Percentiles rank a stretch among this genome's conserved stretches.
Conservation (phyloP, 2,888 invertebrate species). For the Myopa testacea region DNA sequence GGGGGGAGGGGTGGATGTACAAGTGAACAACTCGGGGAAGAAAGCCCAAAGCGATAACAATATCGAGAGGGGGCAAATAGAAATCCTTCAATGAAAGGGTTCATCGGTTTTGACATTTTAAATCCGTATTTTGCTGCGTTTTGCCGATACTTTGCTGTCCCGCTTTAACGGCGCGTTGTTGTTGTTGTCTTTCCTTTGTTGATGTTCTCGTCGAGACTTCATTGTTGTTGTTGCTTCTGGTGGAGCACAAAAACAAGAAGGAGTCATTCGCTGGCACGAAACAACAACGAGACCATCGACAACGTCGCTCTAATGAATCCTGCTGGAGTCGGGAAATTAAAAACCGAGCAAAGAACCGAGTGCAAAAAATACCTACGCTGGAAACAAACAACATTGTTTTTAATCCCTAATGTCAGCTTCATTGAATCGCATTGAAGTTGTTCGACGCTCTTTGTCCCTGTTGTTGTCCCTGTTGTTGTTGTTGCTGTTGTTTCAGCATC, state of each 20-base stretch:
- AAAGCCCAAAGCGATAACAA: background rate
- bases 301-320: conserved; percentile 20
- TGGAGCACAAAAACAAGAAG: background rate
- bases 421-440: conserved; percentile 17
- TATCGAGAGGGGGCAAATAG: background rate
- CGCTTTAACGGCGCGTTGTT: conserved; percentile 1
- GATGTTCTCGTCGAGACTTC: background rate
- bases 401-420: conserved; percentile 29
- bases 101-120: background rate
- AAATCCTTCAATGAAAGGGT: conserved; percentile 19
- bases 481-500: background rate
- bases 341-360: conserved; percentile 15
- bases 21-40: background rate
- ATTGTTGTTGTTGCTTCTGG: conserved; percentile 11
- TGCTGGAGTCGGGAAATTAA: conserved; percentile 25
- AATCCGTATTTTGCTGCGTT: background rate
- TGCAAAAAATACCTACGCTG: conserved; percentile 8
- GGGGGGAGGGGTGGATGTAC: background rate
- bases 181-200: conserved; percentile 1
- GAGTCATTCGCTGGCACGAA: background rate
- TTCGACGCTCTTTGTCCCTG: background rate
- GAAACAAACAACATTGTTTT: conserved; percentile 24
- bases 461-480: conserved; percentile 5
- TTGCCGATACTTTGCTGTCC: background rate
- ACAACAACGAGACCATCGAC: conserved; percentile 1